Evolutionary conservation across 2,888 invertebrate genomes (phyloP).

Genomic region (Dyspetes luteomarginatus): DNA sequence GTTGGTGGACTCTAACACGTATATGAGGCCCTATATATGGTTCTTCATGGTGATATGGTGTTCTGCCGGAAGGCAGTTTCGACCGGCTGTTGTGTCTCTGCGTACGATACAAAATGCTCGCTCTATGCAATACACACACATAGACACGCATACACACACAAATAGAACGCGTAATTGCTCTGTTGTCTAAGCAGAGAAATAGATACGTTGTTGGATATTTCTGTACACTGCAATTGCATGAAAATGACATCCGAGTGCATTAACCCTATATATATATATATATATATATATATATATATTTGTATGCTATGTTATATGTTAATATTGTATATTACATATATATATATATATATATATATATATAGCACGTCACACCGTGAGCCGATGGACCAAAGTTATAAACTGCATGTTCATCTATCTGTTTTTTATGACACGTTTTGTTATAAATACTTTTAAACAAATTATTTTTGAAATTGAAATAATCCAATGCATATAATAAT

Average conservation of each 20-base stretch:
- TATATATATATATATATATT: too few species aligned
- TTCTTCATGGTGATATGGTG: slow-evolving; percentile 10
- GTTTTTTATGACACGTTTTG: too few species aligned
- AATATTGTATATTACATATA: too few species aligned
- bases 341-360: too few species aligned
- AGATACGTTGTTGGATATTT: slow-evolving; percentile 7
- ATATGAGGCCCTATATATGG: slow-evolving; percentile 36
- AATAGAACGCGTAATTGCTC: slow-evolving; percentile 53
- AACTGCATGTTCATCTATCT: too few species aligned
- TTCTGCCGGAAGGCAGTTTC: slow-evolving; percentile 59
- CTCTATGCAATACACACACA: not conserved
- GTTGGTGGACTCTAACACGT: not conserved
- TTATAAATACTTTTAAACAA: too few species aligned
- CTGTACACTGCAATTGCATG: not conserved
- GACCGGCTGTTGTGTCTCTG: slow-evolving; percentile 31
- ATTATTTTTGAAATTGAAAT: too few species aligned
- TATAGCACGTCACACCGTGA: too few species aligned
- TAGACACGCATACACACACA: slow-evolving; percentile 17
- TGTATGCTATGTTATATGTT: too few species aligned
- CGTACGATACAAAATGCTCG: slow-evolving; percentile 47
- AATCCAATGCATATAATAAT: too few species aligned
- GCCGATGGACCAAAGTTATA: too few species aligned
- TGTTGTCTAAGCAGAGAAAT: slow-evolving; percentile 23
- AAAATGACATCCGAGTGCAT: not conserved
- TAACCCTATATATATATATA: too few species aligned